Percentiles rank a stretch among this genome's conserved stretches.
Conservation (phyloP, 2,888 invertebrate genomes). For the Dorcus parallelipipedus region DNA sequence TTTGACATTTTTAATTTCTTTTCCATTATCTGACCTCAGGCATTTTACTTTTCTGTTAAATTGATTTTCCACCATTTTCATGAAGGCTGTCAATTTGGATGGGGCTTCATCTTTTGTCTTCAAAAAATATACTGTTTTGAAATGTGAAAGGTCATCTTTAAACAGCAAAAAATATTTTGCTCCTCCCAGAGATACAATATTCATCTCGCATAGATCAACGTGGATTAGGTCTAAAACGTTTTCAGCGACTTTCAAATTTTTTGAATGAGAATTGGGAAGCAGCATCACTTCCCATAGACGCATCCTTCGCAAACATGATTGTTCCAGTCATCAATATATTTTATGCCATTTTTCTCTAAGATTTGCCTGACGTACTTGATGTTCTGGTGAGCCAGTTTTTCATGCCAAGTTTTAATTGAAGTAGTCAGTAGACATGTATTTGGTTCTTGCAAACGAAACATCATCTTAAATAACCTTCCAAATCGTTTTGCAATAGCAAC, state of each 20-base stretch:
- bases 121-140: conserved; percentile 8
- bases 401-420: conserved; percentile 30
- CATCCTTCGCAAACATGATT: conserved; percentile 29
- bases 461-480: too few relatives aligned
- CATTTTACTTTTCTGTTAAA: conserved; percentile 29
- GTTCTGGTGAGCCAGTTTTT: conserved; percentile 32
- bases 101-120: conserved; percentile 3
- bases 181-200: not conserved
- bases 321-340: conserved; percentile 31
- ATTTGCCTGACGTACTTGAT: conserved; percentile 25
- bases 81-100: conserved; percentile 11
- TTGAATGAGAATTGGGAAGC: not conserved
- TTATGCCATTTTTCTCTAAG: conserved; percentile 21
- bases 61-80: conserved; percentile 32
- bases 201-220: not conserved
- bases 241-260: not conserved
- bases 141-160: conserved; percentile 9
- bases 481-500: too few relatives aligned
- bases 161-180: not conserved
- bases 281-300: conserved; percentile 14
- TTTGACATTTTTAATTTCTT: conserved; percentile 31
- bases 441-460: too few relatives aligned
- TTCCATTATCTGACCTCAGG: conserved; percentile 34
- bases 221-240: not conserved
- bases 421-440: conserved; percentile 15